Base-by-base conservation (phyloP, 2,797 vertebrate genomes). In the Odontamblyopus lacepedii region DNA sequence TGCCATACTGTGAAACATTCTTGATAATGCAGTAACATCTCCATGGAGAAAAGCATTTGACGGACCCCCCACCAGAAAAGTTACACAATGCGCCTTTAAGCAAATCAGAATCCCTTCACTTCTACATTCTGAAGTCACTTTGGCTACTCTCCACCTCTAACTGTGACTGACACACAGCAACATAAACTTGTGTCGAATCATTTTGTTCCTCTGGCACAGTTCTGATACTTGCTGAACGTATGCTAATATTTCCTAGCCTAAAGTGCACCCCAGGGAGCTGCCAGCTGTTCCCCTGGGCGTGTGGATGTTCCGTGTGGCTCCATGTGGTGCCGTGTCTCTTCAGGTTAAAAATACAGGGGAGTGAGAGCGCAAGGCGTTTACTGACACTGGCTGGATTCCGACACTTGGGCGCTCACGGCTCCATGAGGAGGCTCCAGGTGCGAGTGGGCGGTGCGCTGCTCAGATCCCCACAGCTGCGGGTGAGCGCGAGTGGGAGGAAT, bases 281-380 rank as follows among this genome's bases (percentile, higher is more conserved):
- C 41, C 64, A 66, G 73, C 67, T 75, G 67, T 73, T 79, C 67
- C 72, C 70, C 69, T 73, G 27, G 57, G 71, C 60, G 63, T 51
- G 44, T 68, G 57, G 70, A 78, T 74, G 57, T 78, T 73, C 69
- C 75, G 69, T 73, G 29, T 61, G 75, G 85, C 48, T 79, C 74
- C n/a, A 0, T 23, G 69, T 63, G n/a, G 63, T 16, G 2, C 15
- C n/a, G 29, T 6, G 2, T 73, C 56, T 69, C 70, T 68, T 72
- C 64, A 12, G 35, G 48, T 71, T 80, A 82, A 78, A 86, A 85
- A 80, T 79, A 83, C 27, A 72, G 38, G 61, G 67, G 74, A 69
- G 15, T 30, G 67, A 59, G 44, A 41, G 26, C 70, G 61, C 59
- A 72, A 79, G 69, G 73, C 62, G 79, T 74, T 57, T 76, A 69